phyloP scores from a whole-genome alignment of 1,140 invertebrate genomes.

The Dinoponera quadriceps region DNA sequence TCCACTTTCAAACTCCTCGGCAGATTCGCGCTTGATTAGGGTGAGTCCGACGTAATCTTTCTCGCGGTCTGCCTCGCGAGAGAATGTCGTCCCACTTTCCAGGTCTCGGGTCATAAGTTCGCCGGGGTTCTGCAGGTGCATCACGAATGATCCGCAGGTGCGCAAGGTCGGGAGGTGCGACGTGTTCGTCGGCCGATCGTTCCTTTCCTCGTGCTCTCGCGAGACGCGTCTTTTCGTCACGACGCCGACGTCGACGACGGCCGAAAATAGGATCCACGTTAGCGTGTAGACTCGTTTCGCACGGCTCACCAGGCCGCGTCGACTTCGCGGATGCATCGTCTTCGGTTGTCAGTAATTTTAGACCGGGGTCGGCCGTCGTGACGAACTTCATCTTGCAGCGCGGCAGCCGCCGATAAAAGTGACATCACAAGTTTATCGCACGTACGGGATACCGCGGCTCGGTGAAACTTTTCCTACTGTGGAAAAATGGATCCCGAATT shows the following conservation, averaged over 20 bases:
- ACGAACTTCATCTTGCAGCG: slow-evolving; percentile 32
- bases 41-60: slow-evolving; percentile 4
- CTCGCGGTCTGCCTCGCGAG: background rate
- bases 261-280: slow-evolving; percentile 72
- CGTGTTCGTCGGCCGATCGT: background rate
- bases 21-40: slow-evolving; percentile 9
- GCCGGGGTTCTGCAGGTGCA: background rate
- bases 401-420: slow-evolving; percentile 44
- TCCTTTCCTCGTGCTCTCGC: background rate
- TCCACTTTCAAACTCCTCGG: background rate
- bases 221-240: slow-evolving; percentile 14
- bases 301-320: slow-evolving; percentile 68
- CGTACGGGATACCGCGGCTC: slow-evolving; percentile 30
- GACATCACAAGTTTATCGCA: slow-evolving; percentile 47
- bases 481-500: slow-evolving; percentile 51
- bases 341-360: slow-evolving; percentile 75
- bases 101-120: background rate
- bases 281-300: slow-evolving; percentile 69
- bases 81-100: background rate
- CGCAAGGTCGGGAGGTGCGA: slow-evolving; percentile 6
- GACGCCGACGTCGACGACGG: slow-evolving; percentile 37
- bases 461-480: slow-evolving; percentile 28
- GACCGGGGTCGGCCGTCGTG: slow-evolving; percentile 68
- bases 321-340: slow-evolving; percentile 70
- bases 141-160: background rate